Conservation (phyloP, 1,140 invertebrate genomes). For the Tetraneura akinire region DNA sequence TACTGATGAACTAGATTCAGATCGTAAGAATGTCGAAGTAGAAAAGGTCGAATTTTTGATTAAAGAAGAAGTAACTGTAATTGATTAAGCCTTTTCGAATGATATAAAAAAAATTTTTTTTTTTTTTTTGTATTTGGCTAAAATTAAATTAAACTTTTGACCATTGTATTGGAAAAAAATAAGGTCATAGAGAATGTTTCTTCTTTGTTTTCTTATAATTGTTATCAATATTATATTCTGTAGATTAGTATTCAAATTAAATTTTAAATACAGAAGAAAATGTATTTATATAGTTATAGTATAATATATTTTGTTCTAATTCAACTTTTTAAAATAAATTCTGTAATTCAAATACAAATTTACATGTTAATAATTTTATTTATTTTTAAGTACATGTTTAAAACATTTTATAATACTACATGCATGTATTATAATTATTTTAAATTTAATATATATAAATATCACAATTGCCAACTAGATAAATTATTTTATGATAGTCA, state of each 20-base stretch:
- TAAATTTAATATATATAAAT: conserved; percentile 24
- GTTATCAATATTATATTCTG: conserved; percentile 26
- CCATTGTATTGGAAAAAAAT: conserved; percentile 13
- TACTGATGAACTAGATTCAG: conserved; percentile 84
- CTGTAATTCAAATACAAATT: conserved; percentile 25
- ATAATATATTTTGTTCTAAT: neutral
- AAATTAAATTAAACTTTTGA: conserved; percentile 12
- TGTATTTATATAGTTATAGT: neutral
- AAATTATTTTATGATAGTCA: neutral
- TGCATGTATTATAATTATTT: conserved; percentile 19
- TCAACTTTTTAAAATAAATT: neutral
- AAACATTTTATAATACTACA: conserved; percentile 29
- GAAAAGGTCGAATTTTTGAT: conserved; percentile 97
- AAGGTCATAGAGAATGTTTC: neutral
- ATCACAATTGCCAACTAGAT: conserved; percentile 36
- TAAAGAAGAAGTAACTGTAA: conserved; percentile 86
- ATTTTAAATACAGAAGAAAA: conserved; percentile 46
- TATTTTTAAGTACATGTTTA: conserved; percentile 32
- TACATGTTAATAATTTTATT: conserved; percentile 47
- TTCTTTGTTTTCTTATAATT: neutral
- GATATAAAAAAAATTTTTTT: conserved; percentile 33
- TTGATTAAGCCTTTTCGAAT: conserved; percentile 63
- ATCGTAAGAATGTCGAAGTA: conserved; percentile 87
- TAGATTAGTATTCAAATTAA: conserved; percentile 37
- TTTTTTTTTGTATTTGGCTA: conserved; percentile 17